Evolutionary conservation across 2,888 invertebrate genomes (phyloP), one percentile per base, ranked within the genome.

Genomic region (Aleiodes leptofemur): DNA sequence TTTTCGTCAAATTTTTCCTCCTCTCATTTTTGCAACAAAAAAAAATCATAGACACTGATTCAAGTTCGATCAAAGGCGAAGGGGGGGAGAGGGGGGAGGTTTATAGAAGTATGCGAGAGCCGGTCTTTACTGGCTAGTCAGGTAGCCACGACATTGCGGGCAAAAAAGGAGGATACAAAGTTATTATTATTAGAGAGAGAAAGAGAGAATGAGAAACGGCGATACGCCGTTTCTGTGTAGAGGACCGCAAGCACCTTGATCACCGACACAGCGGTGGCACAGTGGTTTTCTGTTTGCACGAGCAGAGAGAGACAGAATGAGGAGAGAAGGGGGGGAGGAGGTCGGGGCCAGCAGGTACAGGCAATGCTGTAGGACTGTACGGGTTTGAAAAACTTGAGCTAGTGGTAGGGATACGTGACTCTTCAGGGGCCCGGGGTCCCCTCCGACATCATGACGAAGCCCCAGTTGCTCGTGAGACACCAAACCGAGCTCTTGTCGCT

Each of bases 381-480:
- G 50, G 48, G 38, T 3, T 61, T 66, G 48, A 48, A 48, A 11
- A 48, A 29, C 5, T 6, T 5, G 31, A 29, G 23, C 14, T 2
- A 48, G 11, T 13, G 53, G 79, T 74, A 78, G 81, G 78, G 79
- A 76, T 43, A 66, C 11, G 29, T 14, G 48, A 64, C 55, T 74
- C 38, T 82, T 83, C 83, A 84, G 85, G 85, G 85, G 84, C 85
- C 84, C 81, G 84, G 82, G 83, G 83, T 83, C 85, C 83, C 83
- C 83, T 82, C 83, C 83, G 82, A 82, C 83, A 82, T 81, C 78
- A 77, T 83, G 79, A 82, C 83, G 83, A 81, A 83, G 86, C 83
- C 81, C 85, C 87, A 88, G 88, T 88, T 85, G 86, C 83, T 85
- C 85, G 82, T 83, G 83, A 86, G 86, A 85, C 81, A 81, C 83